phyloP scores from a whole-genome alignment of 2,113 vertebrate genomes.

The Cinclus mexicanus region DNA sequence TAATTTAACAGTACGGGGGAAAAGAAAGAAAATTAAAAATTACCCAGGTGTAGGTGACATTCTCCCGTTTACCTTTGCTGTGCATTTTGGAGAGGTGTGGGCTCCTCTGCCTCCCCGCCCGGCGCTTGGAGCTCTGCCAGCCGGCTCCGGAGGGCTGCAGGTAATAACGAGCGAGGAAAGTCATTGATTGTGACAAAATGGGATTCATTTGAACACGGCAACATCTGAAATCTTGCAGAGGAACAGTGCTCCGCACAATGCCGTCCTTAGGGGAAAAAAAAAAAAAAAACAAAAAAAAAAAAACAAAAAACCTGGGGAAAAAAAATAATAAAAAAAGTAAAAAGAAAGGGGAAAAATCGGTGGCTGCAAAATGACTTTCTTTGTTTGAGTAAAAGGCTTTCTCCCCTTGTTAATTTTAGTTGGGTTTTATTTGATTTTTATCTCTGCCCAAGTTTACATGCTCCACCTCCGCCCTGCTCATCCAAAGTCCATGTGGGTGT shows the following conservation, averaged over 20 bases:
- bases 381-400: slow-evolving; percentile 47
- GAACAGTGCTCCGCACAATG: not conserved
- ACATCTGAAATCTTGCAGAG: slow-evolving; percentile 50
- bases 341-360: not conserved
- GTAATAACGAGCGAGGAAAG: slow-evolving; percentile 57
- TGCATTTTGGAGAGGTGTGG: slow-evolving; percentile 29
- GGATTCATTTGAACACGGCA: slow-evolving; percentile 58
- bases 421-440: slow-evolving; percentile 44
- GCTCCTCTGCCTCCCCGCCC: not conserved
- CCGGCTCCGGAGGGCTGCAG: slow-evolving; percentile 27
- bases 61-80: not conserved
- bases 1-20: slow-evolving; percentile 69
- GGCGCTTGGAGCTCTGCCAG: slow-evolving; percentile 57
- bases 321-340: rapidly evolving
- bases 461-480: not conserved
- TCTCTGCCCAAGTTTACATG: not conserved
- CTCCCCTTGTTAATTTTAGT: slow-evolving; percentile 18
- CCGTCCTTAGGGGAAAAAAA: not conserved
- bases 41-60: slow-evolving; percentile 74
- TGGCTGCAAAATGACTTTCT: slow-evolving; percentile 53
- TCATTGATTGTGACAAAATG: slow-evolving; percentile 71
- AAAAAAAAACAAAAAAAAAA: not conserved
- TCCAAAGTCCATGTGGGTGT: rapidly evolving
- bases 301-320: too few relatives aligned
- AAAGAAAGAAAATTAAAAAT: slow-evolving; percentile 68